Percentiles rank a stretch among this genome's conserved stretches.
These are phyloP conservation scores for Poeciliopsis paucimaculata DNA, from an alignment of 2,797 vertebrate genomes.

Conservation along the genomic window DNA sequence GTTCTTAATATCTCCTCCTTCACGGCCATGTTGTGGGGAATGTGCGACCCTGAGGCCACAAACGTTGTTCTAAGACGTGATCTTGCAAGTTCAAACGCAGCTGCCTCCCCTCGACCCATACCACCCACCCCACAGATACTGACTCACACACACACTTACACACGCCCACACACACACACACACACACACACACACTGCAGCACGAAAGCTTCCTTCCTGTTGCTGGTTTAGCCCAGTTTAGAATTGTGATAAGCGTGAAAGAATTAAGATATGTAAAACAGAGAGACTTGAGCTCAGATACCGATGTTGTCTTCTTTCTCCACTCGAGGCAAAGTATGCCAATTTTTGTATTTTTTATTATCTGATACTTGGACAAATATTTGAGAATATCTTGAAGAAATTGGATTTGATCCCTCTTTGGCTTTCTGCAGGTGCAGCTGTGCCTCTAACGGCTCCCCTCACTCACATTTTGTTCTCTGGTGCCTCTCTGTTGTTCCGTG, in stretches of 20 bases:
- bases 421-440: conserved; percentile 32
- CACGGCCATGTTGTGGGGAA: conserved; percentile 40
- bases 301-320: conserved; percentile 12
- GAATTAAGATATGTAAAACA: conserved; percentile 41
- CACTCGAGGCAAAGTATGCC: neutral
- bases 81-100: conserved; percentile 53
- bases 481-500: conserved; percentile 49
- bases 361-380: neutral
- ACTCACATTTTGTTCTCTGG: neutral
- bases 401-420: neutral
- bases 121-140: conserved; percentile 23
- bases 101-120: conserved; percentile 33
- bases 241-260: conserved; percentile 62
- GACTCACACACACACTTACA: conserved; percentile 14
- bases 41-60: conserved; percentile 51
- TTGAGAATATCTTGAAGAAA: conserved; percentile 1
- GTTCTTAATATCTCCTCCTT: conserved; percentile 35
- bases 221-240: conserved; percentile 70
- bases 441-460: conserved; percentile 16
- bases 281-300: conserved; percentile 23
- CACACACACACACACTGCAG: conserved; percentile 23
- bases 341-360: neutral
- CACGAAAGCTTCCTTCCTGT: conserved; percentile 78
- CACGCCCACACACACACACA: neutral
- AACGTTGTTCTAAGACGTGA: conserved; percentile 52